These are phyloP conservation scores for Adelphocoris suturalis DNA, from an alignment of 2,888 invertebrate species.

Conservation along the genomic window DNA sequence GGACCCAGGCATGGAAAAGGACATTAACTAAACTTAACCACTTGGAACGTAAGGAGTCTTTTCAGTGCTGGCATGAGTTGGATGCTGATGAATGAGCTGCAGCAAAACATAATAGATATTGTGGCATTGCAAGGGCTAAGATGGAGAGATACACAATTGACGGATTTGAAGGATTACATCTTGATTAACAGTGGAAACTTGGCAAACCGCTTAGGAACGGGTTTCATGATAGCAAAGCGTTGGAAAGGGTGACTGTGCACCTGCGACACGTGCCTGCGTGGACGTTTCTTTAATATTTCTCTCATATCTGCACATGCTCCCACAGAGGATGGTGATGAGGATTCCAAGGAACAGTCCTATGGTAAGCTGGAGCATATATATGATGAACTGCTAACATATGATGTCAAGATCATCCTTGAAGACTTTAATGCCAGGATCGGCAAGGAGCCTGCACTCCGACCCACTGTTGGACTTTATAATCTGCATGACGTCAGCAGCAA, in stretches of 20 bases:
- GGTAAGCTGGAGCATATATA: background rate
- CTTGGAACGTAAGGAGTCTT: slow-evolving; percentile 60
- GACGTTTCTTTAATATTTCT: background rate
- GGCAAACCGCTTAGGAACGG: slow-evolving; percentile 19
- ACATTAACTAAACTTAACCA: slow-evolving; percentile 7
- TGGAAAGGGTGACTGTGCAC: slow-evolving; percentile 12
- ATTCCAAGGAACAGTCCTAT: background rate
- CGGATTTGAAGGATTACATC: background rate
- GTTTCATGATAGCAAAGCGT: background rate
- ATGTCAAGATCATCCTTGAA: slow-evolving; percentile 10
- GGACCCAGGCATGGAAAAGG: no score
- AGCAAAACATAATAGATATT: slow-evolving; percentile 2
- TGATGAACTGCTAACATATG: background rate
- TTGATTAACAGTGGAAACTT: slow-evolving; percentile 44
- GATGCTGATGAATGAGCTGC: background rate
- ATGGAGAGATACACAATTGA: slow-evolving; percentile 16
- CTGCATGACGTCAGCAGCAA: background rate
- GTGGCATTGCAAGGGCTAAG: background rate
- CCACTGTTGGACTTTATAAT: background rate
- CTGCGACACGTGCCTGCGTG: background rate
- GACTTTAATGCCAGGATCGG: slow-evolving; percentile 26
- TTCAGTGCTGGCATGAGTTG: slow-evolving; percentile 36
- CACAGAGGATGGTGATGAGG: slow-evolving; percentile 36
- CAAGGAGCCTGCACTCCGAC: background rate
- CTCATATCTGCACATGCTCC: slow-evolving; percentile 12